Evolutionary conservation across 2,113 vertebrate genomes (phyloP), one percentile per base, ranked within the genome.

Genomic region (Pelusios castaneus): DNA sequence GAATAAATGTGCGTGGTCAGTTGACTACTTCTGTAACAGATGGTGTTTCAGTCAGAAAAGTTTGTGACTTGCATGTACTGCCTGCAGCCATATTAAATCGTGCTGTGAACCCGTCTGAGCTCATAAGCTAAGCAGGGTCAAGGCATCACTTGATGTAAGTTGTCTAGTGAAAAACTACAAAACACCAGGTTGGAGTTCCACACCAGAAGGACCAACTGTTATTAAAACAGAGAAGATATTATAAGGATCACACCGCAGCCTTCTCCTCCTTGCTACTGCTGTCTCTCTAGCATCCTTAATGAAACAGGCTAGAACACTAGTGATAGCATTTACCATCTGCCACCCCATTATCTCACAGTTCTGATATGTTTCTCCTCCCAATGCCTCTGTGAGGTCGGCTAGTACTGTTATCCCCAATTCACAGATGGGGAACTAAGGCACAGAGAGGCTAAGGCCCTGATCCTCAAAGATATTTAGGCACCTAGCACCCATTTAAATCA

Each of bases 101-200:
- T 34, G 55, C 0, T 1, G 8, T 77, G 70, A 85, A 79, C 43
- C 8, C 58, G 78, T 67, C 38, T 22, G 67, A 4, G 10, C 19
- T 73, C 19, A 38, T 19, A 73, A 11, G 21, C 38, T 5, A 22
- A 10, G 38, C 38, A 41, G n/a, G 67, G n/a, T 81, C 52, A 90
- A 80, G 67, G n/a, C 45, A 70, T 73, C 0, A 1, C 82, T 45
- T 79, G 55, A 49, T 56, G 9, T 34, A 22, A 60, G 25, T 24
- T 38, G 2, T 79, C 31, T 11, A 47, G 47, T 11, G 38, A 41
- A 87, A 56, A 84, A 88, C n/a, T 0, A 0, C 85, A 91, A 63
- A 38, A 10, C 38, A 34, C 0, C 0, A 49, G 87, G 82, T 0
- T 0, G 51, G 12, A 49, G 22, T 90, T 54, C 85, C 0, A 0